Base-by-base conservation (phyloP, 2,888 invertebrate species). In the Ametastegia equiseti region DNA sequence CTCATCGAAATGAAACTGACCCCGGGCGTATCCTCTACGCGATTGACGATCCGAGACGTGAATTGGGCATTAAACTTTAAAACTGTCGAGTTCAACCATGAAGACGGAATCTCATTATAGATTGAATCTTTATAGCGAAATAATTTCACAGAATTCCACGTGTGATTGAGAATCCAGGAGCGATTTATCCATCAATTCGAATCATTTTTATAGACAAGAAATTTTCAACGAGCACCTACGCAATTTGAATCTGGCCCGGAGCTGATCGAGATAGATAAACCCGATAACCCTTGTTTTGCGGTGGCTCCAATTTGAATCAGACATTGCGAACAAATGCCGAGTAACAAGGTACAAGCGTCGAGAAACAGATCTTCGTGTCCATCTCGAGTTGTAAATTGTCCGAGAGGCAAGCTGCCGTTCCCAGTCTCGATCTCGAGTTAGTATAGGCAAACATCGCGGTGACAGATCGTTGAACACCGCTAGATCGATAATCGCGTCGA, bases 351-450 rank as follows among this genome's bases (percentile, higher is more conserved):
- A 81, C 81, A 81, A 63, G 47, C 63, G 33, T 75, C 73, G 33
- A 19, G 13, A 63, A 69, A 81, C 75, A 63, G 73, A 81, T 81
- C 81, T 23, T n/a, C 75, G 19, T 81, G 81, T 81, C 81, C 81
- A 81, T 81, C 81, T 81, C 63, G 81, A 63, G 73, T 81, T 78
- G 78, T 78, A 45, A 78, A 63, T 78, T 78, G 78, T 78, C 63
- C 42, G 78, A 63, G 60, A 78, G 77, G 77, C 27, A 60, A 3
- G 23, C 33, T n/a, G 33, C 36, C 65, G 33, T 2, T 65, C 65
- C 23, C 65, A n/a, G 36, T 11, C 27, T 36, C 65, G 36, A 33
- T 75, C 50, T 39, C n/a, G n/a, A 60, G 57, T 15, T 30, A 45
- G 45, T n/a, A 42, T 19, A 15, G 15, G n/a, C n/a, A n/a, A n/a